Percentiles rank a stretch among this genome's conserved stretches.
These are phyloP conservation scores for Leuciscus waleckii DNA, from an alignment of 2,797 vertebrate genomes.

Conservation along the genomic window DNA sequence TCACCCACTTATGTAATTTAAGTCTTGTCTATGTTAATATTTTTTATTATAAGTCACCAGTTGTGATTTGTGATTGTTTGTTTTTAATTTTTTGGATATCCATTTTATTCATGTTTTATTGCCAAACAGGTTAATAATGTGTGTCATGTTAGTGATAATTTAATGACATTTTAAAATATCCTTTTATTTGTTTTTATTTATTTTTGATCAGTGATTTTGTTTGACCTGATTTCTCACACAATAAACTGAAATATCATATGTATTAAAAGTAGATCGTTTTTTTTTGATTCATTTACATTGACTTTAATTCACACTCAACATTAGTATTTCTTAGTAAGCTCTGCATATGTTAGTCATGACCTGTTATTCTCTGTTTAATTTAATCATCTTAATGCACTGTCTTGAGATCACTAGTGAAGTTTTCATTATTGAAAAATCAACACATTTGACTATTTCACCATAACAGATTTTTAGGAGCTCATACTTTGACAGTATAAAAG, in stretches of 20 bases:
- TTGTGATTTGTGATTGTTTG: background rate
- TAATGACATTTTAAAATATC: background rate
- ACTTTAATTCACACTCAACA: background rate
- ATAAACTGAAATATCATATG: conserved; percentile 8
- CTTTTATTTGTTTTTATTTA: conserved; percentile 17
- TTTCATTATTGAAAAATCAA: background rate
- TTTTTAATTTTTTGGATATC: too few species aligned
- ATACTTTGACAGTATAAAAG: background rate
- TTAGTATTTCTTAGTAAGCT: background rate
- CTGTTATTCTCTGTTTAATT: background rate
- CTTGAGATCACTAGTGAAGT: background rate
- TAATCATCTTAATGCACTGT: background rate
- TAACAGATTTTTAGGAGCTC: background rate
- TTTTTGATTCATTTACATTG: background rate
- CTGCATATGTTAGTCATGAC: background rate
- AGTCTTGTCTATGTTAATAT: background rate
- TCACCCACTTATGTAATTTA: conserved; percentile 73
- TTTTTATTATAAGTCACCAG: background rate
- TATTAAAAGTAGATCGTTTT: background rate
- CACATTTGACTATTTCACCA: background rate
- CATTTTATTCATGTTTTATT: background rate
- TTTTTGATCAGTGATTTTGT: conserved; percentile 12
- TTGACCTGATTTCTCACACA: background rate
- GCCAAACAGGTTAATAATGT: background rate
- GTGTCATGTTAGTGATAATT: background rate